Evolutionary conservation across 1,140 invertebrate genomes (phyloP).

Genomic region (Drosophila nasuta): DNA sequence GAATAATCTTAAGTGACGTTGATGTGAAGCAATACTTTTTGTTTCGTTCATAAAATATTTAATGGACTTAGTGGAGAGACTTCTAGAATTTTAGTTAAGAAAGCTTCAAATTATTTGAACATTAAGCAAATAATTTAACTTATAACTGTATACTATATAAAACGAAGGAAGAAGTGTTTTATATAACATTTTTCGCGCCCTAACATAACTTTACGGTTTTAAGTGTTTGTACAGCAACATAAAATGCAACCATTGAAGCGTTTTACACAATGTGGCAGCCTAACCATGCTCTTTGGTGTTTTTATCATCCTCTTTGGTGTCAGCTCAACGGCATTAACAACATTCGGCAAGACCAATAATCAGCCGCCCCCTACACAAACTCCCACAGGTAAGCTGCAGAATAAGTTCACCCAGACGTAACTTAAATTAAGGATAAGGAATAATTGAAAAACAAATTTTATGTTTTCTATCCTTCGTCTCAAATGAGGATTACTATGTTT

Average conservation of each 20-base stretch:
- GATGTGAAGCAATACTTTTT: no score
- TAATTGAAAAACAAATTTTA: background rate
- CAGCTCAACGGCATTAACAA: constrained; percentile 88
- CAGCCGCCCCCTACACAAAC: constrained; percentile 87
- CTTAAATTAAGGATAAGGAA: background rate
- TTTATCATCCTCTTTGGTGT: constrained; percentile 84
- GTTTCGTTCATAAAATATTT: no score
- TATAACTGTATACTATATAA: no score
- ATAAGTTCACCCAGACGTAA: constrained; percentile 32
- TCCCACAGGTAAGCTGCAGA: constrained; percentile 81
- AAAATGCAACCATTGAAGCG: constrained; percentile 84
- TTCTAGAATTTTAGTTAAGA: no score
- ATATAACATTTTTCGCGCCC: constrained; percentile 53
- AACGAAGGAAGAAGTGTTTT: constrained; percentile 24
- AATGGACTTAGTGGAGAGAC: no score
- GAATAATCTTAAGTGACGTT: background rate
- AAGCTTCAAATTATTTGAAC: no score
- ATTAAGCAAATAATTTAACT: no score
- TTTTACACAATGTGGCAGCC: constrained; percentile 84
- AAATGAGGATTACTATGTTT: no score
- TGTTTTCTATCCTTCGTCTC: no score
- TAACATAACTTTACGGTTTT: background rate
- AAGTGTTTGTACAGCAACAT: constrained; percentile 11
- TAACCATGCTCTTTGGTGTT: constrained; percentile 84
- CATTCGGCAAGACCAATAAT: constrained; percentile 89